These are phyloP conservation scores for Triops longicaudatus DNA, from an alignment of 1,140 invertebrate genomes.

Conservation along the genomic window DNA sequence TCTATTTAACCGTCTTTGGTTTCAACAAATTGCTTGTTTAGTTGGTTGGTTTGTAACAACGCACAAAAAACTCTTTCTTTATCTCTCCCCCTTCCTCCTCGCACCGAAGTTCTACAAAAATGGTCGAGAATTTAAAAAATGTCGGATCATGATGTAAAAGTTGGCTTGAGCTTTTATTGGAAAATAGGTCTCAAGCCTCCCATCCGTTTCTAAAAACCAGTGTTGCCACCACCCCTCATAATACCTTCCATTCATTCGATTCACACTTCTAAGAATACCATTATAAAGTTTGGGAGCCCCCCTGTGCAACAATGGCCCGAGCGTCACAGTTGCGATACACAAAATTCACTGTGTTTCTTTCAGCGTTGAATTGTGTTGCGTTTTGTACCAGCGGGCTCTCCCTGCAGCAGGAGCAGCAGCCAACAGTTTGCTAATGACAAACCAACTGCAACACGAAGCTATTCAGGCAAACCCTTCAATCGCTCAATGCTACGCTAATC, in stretches of 20 bases:
- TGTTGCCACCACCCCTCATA: neutral
- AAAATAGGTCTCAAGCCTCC: neutral
- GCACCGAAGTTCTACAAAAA: neutral
- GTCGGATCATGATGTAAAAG: neutral
- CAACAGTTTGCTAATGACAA: conserved; percentile 13
- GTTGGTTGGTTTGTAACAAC: too few relatives aligned
- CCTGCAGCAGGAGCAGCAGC: neutral
- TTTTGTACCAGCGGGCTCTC: too few relatives aligned
- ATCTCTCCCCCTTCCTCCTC: too few relatives aligned
- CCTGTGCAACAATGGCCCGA: neutral
- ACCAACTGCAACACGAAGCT: conserved; percentile 7
- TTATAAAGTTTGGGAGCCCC: neutral
- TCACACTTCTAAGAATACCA: conserved; percentile 8
- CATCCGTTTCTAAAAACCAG: neutral
- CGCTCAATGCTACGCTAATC: conserved; percentile 11
- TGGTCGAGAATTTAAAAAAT: neutral
- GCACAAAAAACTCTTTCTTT: too few relatives aligned
- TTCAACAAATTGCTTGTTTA: too few relatives aligned
- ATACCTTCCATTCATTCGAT: conserved; percentile 8
- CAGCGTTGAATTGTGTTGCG: too few relatives aligned
- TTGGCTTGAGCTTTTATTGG: neutral
- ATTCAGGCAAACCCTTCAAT: conserved; percentile 5
- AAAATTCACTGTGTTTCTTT: neutral
- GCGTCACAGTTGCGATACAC: neutral
- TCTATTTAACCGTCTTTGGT: too few relatives aligned